Evolutionary conservation across 2,797 vertebrate species (phyloP).

Genomic region (Siniperca undulata): DNA sequence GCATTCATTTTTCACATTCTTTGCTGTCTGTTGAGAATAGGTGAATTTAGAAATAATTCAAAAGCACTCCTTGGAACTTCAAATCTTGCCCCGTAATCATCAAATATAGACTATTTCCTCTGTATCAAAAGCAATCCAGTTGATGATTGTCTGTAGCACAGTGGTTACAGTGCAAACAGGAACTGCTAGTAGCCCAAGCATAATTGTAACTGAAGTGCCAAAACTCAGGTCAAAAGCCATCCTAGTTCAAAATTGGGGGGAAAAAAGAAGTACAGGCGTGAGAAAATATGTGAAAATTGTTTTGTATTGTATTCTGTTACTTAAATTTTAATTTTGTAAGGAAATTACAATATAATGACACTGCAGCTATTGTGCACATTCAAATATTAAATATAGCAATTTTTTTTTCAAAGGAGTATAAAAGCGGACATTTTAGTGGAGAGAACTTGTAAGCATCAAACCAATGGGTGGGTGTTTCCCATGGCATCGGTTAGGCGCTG

Average conservation of each 20-base stretch:
- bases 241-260: background rate
- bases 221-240: background rate
- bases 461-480: no score
- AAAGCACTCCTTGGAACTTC: background rate
- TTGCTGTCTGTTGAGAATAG: background rate
- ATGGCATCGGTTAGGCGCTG: no score
- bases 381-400: no score
- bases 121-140: background rate
- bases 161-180: background rate
- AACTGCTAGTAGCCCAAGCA: background rate
- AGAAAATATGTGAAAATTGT: background rate
- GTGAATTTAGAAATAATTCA: background rate
- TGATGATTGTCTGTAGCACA: background rate
- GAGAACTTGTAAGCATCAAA: no score
- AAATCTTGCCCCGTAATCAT: background rate
- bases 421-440: background rate
- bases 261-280: background rate
- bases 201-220: background rate
- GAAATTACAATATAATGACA: background rate
- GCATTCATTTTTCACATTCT: background rate
- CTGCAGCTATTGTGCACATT: background rate
- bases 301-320: background rate
- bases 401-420: no score
- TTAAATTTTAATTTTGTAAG: background rate
- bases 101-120: background rate